Evolutionary conservation across 1,140 invertebrate genomes (phyloP), one percentile per base, ranked within the genome.

Genomic region (Diorhabda elongata): DNA sequence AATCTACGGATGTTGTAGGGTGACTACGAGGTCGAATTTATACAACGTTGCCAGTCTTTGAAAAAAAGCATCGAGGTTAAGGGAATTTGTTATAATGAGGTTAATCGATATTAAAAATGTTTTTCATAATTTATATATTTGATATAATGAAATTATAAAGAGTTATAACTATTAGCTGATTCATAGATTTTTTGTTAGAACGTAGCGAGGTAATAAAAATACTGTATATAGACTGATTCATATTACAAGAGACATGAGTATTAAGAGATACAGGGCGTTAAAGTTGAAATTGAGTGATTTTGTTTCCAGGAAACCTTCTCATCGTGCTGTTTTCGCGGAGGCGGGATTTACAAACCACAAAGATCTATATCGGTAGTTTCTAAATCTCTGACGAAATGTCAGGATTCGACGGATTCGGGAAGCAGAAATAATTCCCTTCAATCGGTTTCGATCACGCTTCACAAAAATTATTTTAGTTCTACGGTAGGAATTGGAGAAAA

Each of bases 281-380:
- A 58, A 7, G 26, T 11, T 58, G n/a, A 9, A 58, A 58, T 58
- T 5, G 9, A 58, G 71, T 74, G 63, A 45, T 61, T 67, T 61
- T 64, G 64, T 71, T 71, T 73, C 58, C 73, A 77, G 76, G 76
- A 77, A 69, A 77, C 76, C n/a, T 76, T 77, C 67, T 47, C 73
- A 6, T 64, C 70, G 58, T 77, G 76, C 68, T 77, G 76, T 58
- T 64, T 71, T 44, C 41, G 72, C 64, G 66, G 70, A 44, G 60
- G 67, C 47, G 26, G 73, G 58, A 69, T 73, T 60, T 71, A 71
- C 44, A 56, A 71, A 44, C 73, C 73, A 61, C 74, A 75, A 69
- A 71, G 75, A 68, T 69, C 72, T 61, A 76, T 76, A 67, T 77
- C 76, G 59, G 71, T 71, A 26, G 68, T 77, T 11, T 76, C 74